A percentile compares a stretch with the other conserved stretches of the same genome.
These are phyloP conservation scores for Alsophila aescularia DNA, from an alignment of 2,888 invertebrate genomes.

Conservation along the genomic window DNA sequence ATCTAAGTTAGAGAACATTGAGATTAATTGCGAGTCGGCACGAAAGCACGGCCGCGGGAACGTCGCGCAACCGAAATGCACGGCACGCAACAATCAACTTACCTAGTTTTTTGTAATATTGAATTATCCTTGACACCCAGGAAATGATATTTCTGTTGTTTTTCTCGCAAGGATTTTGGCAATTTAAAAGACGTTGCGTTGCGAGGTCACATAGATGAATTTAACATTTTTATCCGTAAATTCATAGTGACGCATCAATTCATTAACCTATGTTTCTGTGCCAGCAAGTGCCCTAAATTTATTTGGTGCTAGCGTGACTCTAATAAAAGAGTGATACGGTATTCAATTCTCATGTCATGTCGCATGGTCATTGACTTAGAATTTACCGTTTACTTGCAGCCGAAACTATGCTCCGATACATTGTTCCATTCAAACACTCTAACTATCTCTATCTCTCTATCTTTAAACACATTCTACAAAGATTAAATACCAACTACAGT, in stretches of 20 bases:
- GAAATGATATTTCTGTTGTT: constrained; percentile 40
- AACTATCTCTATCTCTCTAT: background rate
- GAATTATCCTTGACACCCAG: constrained; percentile 46
- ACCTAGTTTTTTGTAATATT: constrained; percentile 26
- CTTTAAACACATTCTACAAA: background rate
- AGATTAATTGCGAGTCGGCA: constrained; percentile 57
- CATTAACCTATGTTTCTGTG: constrained; percentile 29
- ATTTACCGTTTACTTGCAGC: constrained; percentile 62
- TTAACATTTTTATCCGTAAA: constrained; percentile 24
- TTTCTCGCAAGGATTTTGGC: constrained; percentile 20
- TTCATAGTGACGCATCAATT: constrained; percentile 28
- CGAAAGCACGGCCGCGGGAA: constrained; percentile 44
- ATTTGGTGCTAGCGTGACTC: constrained; percentile 49
- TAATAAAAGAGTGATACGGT: constrained; percentile 62
- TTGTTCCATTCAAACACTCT: constrained; percentile 36
- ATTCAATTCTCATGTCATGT: constrained; percentile 63
- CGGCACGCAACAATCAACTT: constrained; percentile 45
- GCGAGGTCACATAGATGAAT: constrained; percentile 33
- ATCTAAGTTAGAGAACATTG: constrained; percentile 47
- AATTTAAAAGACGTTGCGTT: constrained; percentile 23
- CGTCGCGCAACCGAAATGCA: constrained; percentile 38
- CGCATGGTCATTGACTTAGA: constrained; percentile 69
- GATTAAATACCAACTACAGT: background rate
- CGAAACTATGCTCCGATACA: constrained; percentile 42
- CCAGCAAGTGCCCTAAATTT: constrained; percentile 53